Conservation (phyloP, 2,113 vertebrate species). For the Hippolais icterina region DNA sequence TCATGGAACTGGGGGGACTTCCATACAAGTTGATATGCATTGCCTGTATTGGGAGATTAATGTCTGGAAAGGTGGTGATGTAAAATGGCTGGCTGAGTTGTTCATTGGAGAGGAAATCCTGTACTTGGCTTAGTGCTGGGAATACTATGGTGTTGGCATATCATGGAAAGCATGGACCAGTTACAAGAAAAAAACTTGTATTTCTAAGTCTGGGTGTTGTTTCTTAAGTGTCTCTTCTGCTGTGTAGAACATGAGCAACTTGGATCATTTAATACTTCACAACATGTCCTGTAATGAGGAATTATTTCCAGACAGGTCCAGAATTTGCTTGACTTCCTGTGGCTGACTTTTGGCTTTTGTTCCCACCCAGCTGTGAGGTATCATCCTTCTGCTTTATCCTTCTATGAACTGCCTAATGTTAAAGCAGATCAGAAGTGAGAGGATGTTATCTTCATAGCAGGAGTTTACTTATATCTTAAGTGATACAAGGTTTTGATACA, state of each 20-base stretch:
- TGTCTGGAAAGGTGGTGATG: not conserved
- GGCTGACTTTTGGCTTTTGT: not conserved
- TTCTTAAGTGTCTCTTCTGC: not conserved
- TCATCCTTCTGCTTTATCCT: not conserved
- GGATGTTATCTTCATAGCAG: not conserved
- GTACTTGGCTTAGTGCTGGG: not conserved
- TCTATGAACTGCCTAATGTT: not conserved
- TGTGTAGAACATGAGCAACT: not conserved
- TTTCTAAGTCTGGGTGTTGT: not conserved
- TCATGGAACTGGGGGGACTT: not conserved
- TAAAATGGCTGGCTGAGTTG: not conserved
- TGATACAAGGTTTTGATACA: not conserved
- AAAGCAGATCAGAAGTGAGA: not conserved
- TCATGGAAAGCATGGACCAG: not conserved
- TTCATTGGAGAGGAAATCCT: not conserved
- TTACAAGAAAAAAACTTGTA: not conserved
- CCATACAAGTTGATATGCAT: accelerated
- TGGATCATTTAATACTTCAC: not conserved
- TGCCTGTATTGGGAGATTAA: not conserved
- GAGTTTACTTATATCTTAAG: not conserved
- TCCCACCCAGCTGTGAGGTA: constrained; percentile 4
- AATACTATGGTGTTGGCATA: not conserved
- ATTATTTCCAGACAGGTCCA: not conserved
- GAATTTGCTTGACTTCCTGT: not conserved
- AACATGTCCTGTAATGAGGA: not conserved